These are phyloP conservation scores for Ptiloglossa arizonensis DNA, from an alignment of 1,140 invertebrate species.

Conservation along the genomic window DNA sequence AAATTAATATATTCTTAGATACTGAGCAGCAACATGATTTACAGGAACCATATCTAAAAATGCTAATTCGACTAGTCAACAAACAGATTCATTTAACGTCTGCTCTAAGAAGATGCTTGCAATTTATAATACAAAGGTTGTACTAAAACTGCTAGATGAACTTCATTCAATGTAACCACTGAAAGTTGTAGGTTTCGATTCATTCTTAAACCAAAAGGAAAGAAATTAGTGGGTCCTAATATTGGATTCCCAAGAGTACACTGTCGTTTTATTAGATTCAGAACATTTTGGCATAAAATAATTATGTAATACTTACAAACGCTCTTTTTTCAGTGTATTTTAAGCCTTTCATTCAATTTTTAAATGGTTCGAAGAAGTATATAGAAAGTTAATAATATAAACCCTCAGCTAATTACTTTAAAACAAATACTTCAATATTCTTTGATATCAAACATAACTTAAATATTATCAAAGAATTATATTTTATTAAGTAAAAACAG, in stretches of 20 bases:
- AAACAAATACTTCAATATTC: background rate
- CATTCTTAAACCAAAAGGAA: conserved; percentile 11
- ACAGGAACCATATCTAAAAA: conserved; percentile 72
- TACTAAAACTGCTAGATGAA: conserved; percentile 20
- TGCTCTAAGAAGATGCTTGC: conserved; percentile 22
- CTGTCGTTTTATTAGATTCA: conserved; percentile 38
- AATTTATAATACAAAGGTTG: conserved; percentile 27
- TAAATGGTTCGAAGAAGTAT: background rate
- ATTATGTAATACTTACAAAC: conserved; percentile 42
- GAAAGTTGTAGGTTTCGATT: conserved; percentile 34
- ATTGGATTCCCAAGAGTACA: conserved; percentile 35
- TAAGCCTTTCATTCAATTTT: background rate
- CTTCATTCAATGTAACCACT: conserved; percentile 1
- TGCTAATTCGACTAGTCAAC: conserved; percentile 66
- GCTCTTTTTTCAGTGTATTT: background rate
- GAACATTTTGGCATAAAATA: conserved; percentile 33
- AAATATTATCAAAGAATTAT: background rate
- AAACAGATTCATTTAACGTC: conserved; percentile 15
- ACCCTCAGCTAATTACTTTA: background rate
- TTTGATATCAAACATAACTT: background rate
- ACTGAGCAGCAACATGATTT: conserved; percentile 68
- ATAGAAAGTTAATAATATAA: background rate
- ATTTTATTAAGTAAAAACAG: background rate
- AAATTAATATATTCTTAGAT: conserved; percentile 61
- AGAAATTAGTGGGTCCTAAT: conserved; percentile 19